A percentile compares a stretch with the other conserved stretches of the same genome.
Conservation (phyloP, 2,113 vertebrate species). For the Psophia crepitans region DNA sequence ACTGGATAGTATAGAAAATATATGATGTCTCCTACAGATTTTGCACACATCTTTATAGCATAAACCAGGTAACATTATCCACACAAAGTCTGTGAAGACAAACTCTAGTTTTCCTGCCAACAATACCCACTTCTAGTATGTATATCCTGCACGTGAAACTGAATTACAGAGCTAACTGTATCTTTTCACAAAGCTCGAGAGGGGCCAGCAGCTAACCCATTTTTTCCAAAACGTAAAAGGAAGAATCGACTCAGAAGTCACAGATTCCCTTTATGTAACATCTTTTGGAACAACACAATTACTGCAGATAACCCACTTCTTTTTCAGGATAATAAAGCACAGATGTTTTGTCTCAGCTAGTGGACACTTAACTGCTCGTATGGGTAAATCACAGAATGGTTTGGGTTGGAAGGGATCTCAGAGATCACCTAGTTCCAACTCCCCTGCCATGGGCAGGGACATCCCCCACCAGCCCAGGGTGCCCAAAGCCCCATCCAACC, state of each 20-base stretch:
- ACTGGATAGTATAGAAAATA: neutral
- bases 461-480: too few species aligned
- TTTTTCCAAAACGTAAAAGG: rapidly evolving
- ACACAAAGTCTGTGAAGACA: neutral
- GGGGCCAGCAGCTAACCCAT: neutral
- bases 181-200: neutral
- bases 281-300: neutral
- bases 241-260: neutral
- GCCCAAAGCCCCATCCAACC: too few species aligned
- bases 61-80: neutral
- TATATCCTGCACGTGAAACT: rapidly evolving
- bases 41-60: neutral
- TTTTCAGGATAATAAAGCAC: neutral
- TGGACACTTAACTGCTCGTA: neutral
- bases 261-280: neutral
- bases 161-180: rapidly evolving
- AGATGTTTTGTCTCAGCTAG: neutral
- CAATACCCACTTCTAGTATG: neutral
- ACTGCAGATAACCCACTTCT: neutral
- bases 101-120: neutral
- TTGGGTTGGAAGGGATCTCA: too few species aligned
- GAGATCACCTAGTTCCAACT: too few species aligned
- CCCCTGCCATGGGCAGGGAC: too few species aligned
- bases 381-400: neutral
- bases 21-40: neutral